Base-by-base conservation (phyloP, 2,888 invertebrate species). In the Cantharis rustica region DNA sequence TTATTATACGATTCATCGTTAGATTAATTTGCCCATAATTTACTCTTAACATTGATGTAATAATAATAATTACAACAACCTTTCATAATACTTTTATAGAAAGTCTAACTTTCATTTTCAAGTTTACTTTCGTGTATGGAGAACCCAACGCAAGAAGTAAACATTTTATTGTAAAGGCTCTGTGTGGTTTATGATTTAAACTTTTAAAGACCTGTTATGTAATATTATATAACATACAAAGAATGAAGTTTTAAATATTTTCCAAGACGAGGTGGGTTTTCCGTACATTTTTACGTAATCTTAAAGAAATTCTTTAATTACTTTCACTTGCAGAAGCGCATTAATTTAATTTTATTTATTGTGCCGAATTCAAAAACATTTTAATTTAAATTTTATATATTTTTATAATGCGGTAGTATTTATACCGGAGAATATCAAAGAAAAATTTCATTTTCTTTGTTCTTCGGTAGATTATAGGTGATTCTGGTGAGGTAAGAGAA, bases 21-120 rank as follows among this genome's bases (percentile, higher is more conserved):
- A n/a, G 47, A n/a, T 47, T 47, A n/a, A n/a, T 47, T 47, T n/a
- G n/a, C 7, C 47, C 47, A 47, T 47, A 47, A 47, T 11, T 66
- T 66, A 23, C 64, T 66, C 23, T 66, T 66, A 66, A 66, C 23
- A 20, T 66, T 66, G 64, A 66, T 66, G 64, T 66, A 66, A 66
- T 23, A 47, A 47, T 47, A 47, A 47, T 47, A 47, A 47, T 47
- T 47, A 47, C 47, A 31, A n/a, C 31, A 47, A 47, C 47, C 47
- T 47, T 47, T 47, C 47, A 47, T 47, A 47, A 47, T 47, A 47
- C 47, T 47, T 47, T 47, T 47, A 66, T 66, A 66, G 64, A 66
- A 66, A 66, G 64, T 66, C 23, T 10, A 66, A 66, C 64, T 66
- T 66, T 66, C 64, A 66, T 66, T 66, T 66, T 66, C 64, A 66